Conservation (phyloP, 2,797 vertebrate genomes). For the Scarus forsteni region DNA sequence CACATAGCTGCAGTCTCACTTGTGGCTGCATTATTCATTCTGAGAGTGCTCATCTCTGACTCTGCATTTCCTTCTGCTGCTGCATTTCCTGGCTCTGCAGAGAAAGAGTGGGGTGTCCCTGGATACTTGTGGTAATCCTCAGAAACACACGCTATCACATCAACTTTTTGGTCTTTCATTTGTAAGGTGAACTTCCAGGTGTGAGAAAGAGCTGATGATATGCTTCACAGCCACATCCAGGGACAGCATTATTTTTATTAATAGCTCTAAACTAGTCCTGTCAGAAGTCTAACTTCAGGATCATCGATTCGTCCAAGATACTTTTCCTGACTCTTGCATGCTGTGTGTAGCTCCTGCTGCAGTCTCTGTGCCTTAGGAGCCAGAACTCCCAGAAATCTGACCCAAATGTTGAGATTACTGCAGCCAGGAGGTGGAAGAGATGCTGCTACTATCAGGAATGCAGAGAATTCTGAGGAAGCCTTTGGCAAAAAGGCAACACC, state of each 20-base stretch:
- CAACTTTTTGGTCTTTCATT: slow-evolving; percentile 12
- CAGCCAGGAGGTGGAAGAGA: slow-evolving; percentile 50
- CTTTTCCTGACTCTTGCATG: slow-evolving; percentile 13
- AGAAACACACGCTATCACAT: slow-evolving; percentile 10
- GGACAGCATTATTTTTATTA: background rate
- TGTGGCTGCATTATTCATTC: slow-evolving; percentile 81
- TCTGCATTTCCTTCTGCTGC: slow-evolving; percentile 79
- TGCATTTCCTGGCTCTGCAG: slow-evolving; percentile 69
- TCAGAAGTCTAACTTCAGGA: background rate
- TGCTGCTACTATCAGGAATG: slow-evolving; percentile 65
- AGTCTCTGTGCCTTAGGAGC: slow-evolving; percentile 17
- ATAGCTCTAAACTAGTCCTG: background rate
- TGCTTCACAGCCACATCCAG: background rate
- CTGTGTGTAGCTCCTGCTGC: slow-evolving; percentile 41
- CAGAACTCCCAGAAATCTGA: slow-evolving; percentile 34
- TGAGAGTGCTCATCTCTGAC: slow-evolving; percentile 73
- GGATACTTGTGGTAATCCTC: slow-evolving; percentile 33
- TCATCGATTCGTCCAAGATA: slow-evolving; percentile 5
- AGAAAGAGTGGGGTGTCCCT: slow-evolving; percentile 43
- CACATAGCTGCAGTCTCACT: slow-evolving; percentile 72
- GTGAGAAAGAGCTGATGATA: background rate
- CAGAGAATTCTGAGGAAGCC: slow-evolving; percentile 68
- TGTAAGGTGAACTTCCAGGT: background rate
- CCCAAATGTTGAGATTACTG: slow-evolving; percentile 59
- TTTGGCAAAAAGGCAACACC: slow-evolving; percentile 61